phyloP scores from a whole-genome alignment of 35 echinoderm and acorn worm genomes.

The Ophiothrix spiculata region DNA sequence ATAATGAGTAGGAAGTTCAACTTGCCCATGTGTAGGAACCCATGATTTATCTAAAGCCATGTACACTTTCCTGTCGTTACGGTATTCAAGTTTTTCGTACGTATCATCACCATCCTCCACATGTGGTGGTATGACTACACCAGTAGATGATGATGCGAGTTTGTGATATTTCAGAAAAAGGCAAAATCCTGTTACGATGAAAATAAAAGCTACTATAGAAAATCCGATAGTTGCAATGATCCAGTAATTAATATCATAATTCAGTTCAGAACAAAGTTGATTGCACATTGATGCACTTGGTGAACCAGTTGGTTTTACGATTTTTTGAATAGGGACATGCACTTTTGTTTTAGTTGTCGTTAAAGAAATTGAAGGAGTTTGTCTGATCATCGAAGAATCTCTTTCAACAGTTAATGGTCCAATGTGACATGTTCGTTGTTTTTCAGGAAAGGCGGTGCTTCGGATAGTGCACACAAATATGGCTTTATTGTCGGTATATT shows the following conservation, averaged over 20 bases:
- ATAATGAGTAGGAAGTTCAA: neutral
- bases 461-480: neutral
- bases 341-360: neutral
- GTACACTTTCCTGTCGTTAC: neutral
- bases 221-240: neutral
- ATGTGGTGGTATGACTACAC: neutral
- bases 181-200: neutral
- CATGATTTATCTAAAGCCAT: slow-evolving; percentile 1
- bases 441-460: neutral
- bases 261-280: neutral
- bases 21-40: neutral
- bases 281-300: neutral
- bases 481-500: neutral
- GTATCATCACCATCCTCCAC: neutral
- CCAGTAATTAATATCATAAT: neutral
- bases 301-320: neutral
- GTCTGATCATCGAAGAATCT: neutral
- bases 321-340: neutral
- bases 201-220: neutral
- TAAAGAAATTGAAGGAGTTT: neutral
- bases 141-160: neutral
- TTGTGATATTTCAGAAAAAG: neutral
- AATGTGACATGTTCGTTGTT: neutral
- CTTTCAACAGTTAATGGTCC: neutral
- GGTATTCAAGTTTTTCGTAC: neutral